phyloP scores from a whole-genome alignment of 2,113 vertebrate species.

The Oreotrochilus melanogaster region DNA sequence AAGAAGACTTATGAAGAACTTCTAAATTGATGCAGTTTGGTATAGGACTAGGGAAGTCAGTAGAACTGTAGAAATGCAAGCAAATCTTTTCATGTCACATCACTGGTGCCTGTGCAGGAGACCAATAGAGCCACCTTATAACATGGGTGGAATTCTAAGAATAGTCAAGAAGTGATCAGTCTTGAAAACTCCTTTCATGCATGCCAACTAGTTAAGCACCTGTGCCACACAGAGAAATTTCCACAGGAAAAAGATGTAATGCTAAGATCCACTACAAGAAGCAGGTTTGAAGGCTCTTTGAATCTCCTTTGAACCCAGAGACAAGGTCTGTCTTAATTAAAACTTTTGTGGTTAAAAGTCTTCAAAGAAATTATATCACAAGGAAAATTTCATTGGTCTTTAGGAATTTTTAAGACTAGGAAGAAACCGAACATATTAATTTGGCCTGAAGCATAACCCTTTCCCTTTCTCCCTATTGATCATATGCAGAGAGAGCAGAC shows the following conservation, averaged over 20 bases:
- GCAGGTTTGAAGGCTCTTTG: neutral
- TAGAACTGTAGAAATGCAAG: neutral
- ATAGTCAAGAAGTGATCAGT: neutral
- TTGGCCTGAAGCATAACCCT: neutral
- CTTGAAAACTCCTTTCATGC: neutral
- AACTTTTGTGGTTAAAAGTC: neutral
- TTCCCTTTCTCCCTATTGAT: neutral
- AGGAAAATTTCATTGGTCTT: neutral
- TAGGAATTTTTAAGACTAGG: neutral
- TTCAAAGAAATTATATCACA: neutral
- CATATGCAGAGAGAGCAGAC: neutral
- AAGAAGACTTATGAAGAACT: conserved; percentile 23
- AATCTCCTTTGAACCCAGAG: neutral
- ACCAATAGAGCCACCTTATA: neutral
- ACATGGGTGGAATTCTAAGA: neutral
- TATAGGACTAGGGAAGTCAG: neutral
- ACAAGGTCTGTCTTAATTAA: neutral
- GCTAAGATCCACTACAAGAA: neutral
- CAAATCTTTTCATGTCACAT: neutral
- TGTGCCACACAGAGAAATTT: neutral
- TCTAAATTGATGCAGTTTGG: neutral
- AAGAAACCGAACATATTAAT: neutral
- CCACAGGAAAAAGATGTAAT: neutral
- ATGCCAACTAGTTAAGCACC: neutral
- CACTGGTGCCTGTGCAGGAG: neutral